Evolutionary conservation across 2,888 invertebrate genomes (phyloP), one percentile per base, ranked within the genome.

Genomic region (Melanophora roralis): DNA sequence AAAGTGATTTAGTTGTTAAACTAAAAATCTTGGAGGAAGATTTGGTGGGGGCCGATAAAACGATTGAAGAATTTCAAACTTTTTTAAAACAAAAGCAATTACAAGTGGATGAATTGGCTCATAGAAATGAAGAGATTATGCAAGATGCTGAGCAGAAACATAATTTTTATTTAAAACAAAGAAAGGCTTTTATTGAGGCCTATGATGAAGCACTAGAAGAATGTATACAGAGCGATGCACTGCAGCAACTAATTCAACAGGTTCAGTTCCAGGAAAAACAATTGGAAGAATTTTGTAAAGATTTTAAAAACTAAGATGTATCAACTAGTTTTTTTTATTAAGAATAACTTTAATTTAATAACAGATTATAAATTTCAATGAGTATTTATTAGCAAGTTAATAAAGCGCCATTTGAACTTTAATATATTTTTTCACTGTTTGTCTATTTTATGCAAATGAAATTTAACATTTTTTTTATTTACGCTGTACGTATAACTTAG

Each of bases 41-140:
- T 51, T 0, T 73, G 7, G 53, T 73, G 7, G 51, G 55, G n/a
- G 47, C 75, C 7, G 40, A 80, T 23, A 36, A 40, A 19, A 40
- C 23, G 4, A 14, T 81, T 0, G 79, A 77, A n/a, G 76, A 80
- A 14, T 47, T 81, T 1, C 59, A 81, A 11, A 43, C 36, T 6
- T 5, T 62, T 1, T 53, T 75, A 1, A 27, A 49, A 1, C 55
- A 81, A 1, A 65, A 78, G 2, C 34, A 40, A 1, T 34, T 76
- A 2, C 21, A 67, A 14, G 8, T 83, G 23, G 11, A 53, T 0
- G 49, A 21, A 27, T 43, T 81, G 19, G 45, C 68, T 3, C 40
- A 72, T 1, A 45, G 81, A 12, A 84, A 83, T 51, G 83, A 85
- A 8, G 62, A 83, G 0, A 69, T 71, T 0, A 82, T 87, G 34